phyloP scores from a whole-genome alignment of 2,797 vertebrate species.

The Neosalanx taihuensis region DNA sequence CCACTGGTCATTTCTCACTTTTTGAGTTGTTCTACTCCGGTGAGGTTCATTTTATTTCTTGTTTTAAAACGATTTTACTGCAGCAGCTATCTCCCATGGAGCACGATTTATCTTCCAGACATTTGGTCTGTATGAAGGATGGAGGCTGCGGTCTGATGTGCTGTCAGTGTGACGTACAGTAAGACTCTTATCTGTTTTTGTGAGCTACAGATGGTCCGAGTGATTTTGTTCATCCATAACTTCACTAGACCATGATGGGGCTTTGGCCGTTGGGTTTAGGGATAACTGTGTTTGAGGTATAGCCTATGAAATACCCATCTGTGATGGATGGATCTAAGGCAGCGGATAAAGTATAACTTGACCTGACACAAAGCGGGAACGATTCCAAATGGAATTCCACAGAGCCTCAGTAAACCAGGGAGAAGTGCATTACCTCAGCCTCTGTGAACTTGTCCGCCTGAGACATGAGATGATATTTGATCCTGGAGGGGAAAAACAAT shows the following conservation, averaged over 20 bases:
- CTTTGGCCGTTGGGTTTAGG: not conserved
- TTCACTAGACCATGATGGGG: conserved; percentile 1
- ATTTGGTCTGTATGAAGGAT: not conserved
- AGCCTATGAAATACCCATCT: not conserved
- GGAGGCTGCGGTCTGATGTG: not conserved
- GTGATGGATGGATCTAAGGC: not conserved
- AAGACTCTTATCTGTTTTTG: conserved; percentile 11
- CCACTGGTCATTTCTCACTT: too few relatives aligned
- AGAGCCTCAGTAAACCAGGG: not conserved
- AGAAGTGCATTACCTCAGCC: conserved; percentile 76
- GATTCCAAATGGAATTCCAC: conserved; percentile 3
- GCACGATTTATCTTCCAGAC: not conserved
- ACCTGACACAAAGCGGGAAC: not conserved
- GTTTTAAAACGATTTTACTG: not conserved
- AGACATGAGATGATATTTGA: conserved; percentile 87
- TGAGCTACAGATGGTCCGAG: conserved; percentile 4
- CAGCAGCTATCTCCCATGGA: not conserved
- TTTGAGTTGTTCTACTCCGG: not conserved
- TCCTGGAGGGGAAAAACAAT: conserved; percentile 64
- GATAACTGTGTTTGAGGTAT: conserved; percentile 16
- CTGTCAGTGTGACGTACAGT: conserved; percentile 8
- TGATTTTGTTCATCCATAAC: not conserved
- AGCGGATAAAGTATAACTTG: not conserved
- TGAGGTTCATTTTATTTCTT: not conserved
- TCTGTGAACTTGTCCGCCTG: conserved; percentile 89